Percentiles rank a stretch among this genome's conserved stretches.
Conservation (phyloP, 2,797 vertebrate genomes). For the Amblyraja radiata region DNA sequence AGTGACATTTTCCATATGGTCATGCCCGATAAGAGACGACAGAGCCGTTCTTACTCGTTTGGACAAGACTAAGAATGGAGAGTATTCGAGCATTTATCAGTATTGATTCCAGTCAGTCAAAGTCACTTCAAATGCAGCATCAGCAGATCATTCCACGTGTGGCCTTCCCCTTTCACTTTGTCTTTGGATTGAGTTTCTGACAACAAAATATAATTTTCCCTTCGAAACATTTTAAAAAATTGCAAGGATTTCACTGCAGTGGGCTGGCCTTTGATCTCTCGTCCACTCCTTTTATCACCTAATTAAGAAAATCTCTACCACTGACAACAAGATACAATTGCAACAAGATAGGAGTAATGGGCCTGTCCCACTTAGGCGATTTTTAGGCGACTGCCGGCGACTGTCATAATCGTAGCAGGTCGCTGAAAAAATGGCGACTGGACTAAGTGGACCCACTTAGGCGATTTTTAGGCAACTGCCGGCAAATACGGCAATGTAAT, state of each 20-base stretch:
- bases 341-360: no score
- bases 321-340: not conserved
- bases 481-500: no score
- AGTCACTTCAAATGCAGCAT: not conserved
- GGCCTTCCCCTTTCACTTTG: not conserved
- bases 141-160: not conserved
- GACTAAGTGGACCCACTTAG: no score
- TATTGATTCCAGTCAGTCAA: constrained; percentile 17
- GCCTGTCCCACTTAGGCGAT: no score
- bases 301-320: not conserved
- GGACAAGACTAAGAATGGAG: not conserved
- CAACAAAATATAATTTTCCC: not conserved
- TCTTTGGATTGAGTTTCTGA: constrained; percentile 9
- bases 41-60: not conserved
- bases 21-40: constrained; percentile 17
- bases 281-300: not conserved
- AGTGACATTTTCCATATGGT: constrained; percentile 33
- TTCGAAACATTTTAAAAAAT: not conserved
- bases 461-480: no score
- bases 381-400: no score
- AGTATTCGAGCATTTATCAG: constrained; percentile 23
- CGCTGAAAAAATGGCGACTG: no score
- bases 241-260: not conserved
- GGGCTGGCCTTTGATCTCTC: not conserved
- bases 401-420: no score